phyloP scores from a whole-genome alignment of 2,888 invertebrate genomes.

The Pollenia amentaria region DNA sequence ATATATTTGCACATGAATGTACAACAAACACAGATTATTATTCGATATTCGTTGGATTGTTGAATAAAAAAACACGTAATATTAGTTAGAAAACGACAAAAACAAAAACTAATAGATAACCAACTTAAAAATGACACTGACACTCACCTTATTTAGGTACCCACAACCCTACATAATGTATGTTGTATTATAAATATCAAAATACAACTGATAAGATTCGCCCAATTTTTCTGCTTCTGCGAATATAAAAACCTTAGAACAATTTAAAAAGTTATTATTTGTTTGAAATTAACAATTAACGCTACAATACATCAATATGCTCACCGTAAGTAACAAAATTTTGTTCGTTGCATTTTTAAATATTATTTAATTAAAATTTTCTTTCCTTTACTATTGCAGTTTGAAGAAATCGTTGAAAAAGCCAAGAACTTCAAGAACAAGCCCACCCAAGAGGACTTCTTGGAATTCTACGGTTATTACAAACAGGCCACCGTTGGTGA shows the following conservation, averaged over 20 bases:
- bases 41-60: constrained; percentile 16
- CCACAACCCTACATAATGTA: neutral
- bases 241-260: constrained; percentile 65
- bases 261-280: constrained; percentile 50
- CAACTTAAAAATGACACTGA: constrained; percentile 13
- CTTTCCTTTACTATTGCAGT: constrained; percentile 85
- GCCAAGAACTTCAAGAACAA: constrained; percentile 90
- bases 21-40: constrained; percentile 18
- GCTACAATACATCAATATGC: constrained; percentile 76
- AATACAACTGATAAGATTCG: constrained; percentile 66
- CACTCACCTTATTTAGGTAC: constrained; percentile 3
- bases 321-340: constrained; percentile 78
- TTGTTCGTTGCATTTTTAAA: neutral
- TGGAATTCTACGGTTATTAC: constrained; percentile 92
- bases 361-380: neutral
- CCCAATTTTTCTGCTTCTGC: constrained; percentile 12
- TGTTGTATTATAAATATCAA: constrained; percentile 16
- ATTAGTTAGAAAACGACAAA: neutral
- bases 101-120: constrained; percentile 28
- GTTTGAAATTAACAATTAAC: constrained; percentile 44
- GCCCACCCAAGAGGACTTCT: constrained; percentile 91
- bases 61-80: constrained; percentile 24
- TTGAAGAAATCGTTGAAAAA: constrained; percentile 90
- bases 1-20: neutral
- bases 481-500: constrained; percentile 94